phyloP scores from a whole-genome alignment of 2,888 invertebrate genomes.

The Cheiracanthium punctorium region DNA sequence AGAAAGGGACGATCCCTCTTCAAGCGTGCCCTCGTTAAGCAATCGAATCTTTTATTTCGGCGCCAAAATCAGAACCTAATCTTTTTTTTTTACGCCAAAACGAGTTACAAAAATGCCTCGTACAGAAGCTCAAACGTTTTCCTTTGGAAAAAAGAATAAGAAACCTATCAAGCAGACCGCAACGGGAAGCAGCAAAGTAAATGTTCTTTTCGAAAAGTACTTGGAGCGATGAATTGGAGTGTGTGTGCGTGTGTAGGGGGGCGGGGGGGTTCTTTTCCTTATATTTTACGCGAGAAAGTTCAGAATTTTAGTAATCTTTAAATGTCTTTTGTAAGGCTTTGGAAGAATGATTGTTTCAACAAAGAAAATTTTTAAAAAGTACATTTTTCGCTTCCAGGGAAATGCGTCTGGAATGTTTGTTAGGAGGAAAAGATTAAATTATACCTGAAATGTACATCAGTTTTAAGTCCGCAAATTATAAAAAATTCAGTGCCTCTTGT shows the following conservation, averaged over 20 bases:
- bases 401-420: no score
- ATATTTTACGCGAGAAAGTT: no score
- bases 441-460: no score
- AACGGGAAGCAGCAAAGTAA: not conserved
- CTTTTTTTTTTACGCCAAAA: slow-evolving; percentile 56
- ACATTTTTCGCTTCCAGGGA: no score
- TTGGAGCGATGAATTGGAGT: slow-evolving; percentile 13
- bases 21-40: slow-evolving; percentile 45
- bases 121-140: slow-evolving; percentile 1
- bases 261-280: no score
- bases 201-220: slow-evolving; percentile 16
- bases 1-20: slow-evolving; percentile 6
- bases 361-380: no score
- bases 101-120: slow-evolving; percentile 20
- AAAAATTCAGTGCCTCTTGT: no score
- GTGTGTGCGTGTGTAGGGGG: not conserved
- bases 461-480: no score
- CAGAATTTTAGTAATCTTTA: not conserved
- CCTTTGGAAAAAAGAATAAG: not conserved
- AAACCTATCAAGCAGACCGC: slow-evolving; percentile 34
- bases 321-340: not conserved
- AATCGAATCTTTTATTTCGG: slow-evolving; percentile 59
- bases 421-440: no score
- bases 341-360: not conserved
- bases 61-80: slow-evolving; percentile 64